phyloP scores from a whole-genome alignment of 2,797 vertebrate species.

The Anabacerthia variegaticeps region DNA sequence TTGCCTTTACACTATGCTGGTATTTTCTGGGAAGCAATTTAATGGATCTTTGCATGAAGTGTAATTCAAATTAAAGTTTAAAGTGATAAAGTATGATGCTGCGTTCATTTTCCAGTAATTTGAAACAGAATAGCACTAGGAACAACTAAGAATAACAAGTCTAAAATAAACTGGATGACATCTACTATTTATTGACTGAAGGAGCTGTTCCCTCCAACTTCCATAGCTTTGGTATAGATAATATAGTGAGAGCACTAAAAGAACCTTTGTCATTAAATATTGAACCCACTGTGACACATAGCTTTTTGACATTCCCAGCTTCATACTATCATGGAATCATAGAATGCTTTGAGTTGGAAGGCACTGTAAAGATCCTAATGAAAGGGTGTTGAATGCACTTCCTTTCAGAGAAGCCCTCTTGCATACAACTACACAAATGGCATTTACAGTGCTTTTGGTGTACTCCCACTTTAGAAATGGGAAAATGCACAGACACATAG shows the following conservation, averaged over 20 bases:
- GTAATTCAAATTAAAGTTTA: constrained; percentile 44
- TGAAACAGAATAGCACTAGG: neutral
- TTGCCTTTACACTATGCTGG: neutral
- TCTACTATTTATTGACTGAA: neutral
- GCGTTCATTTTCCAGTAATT: constrained; percentile 40
- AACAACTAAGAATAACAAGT: neutral
- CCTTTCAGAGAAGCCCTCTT: neutral
- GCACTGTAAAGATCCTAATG: neutral
- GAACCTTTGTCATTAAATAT: neutral
- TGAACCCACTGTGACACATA: neutral
- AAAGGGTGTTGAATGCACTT: neutral
- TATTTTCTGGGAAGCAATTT: constrained; percentile 27
- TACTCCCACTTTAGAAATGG: neutral
- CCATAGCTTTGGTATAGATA: neutral
- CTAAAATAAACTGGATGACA: neutral
- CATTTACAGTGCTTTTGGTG: neutral
- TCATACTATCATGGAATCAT: neutral
- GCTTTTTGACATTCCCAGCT: neutral
- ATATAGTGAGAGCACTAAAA: neutral
- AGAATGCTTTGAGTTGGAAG: neutral
- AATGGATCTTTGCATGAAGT: neutral
- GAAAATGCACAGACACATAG: neutral
- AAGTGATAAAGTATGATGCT: constrained; percentile 29
- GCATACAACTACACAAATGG: neutral
- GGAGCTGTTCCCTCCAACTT: neutral